These are phyloP conservation scores for Oncorhynchus tshawytscha DNA, from an alignment of 2,113 vertebrate genomes.

Conservation along the genomic window DNA sequence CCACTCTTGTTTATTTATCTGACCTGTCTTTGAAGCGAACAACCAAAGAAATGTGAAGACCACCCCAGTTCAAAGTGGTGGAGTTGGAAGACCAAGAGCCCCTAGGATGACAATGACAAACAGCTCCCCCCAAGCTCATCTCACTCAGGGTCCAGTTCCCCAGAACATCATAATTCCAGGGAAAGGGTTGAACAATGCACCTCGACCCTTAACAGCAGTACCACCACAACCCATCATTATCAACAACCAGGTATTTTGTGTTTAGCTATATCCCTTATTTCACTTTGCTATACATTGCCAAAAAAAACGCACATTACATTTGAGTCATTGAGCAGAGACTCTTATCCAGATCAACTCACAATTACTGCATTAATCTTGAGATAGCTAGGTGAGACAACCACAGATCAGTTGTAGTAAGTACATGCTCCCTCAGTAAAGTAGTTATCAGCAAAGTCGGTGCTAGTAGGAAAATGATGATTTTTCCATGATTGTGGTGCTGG, in stretches of 20 bases:
- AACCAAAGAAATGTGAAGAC: slow-evolving; percentile 44
- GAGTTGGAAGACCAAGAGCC: slow-evolving; percentile 20
- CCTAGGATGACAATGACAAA: not conserved
- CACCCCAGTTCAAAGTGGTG: slow-evolving; percentile 25
- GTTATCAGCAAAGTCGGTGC: too few relatives aligned
- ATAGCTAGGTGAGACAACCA: too few relatives aligned
- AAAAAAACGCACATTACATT: not conserved
- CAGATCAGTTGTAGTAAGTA: too few relatives aligned
- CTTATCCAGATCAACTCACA: too few relatives aligned
- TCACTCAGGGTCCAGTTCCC: slow-evolving; percentile 59
- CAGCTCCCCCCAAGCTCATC: slow-evolving; percentile 32
- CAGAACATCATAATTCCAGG: slow-evolving; percentile 60
- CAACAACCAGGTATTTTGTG: slow-evolving; percentile 78
- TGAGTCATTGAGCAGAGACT: too few relatives aligned
- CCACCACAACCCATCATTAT: slow-evolving; percentile 75
- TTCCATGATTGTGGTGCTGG: too few relatives aligned
- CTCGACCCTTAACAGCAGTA: slow-evolving; percentile 63
- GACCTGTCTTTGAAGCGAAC: slow-evolving; percentile 43
- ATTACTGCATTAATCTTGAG: too few relatives aligned
- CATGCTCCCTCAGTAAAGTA: too few relatives aligned
- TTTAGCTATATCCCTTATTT: not conserved
- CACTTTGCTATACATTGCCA: not conserved
- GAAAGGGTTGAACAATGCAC: slow-evolving; percentile 56
- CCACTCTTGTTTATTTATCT: slow-evolving; percentile 3
- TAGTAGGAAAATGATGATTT: too few relatives aligned